A percentile compares a stretch with the other conserved stretches of the same genome.
Evolutionary conservation across 2,113 vertebrate species (phyloP).

Genomic region (Arothron firmamentum): DNA sequence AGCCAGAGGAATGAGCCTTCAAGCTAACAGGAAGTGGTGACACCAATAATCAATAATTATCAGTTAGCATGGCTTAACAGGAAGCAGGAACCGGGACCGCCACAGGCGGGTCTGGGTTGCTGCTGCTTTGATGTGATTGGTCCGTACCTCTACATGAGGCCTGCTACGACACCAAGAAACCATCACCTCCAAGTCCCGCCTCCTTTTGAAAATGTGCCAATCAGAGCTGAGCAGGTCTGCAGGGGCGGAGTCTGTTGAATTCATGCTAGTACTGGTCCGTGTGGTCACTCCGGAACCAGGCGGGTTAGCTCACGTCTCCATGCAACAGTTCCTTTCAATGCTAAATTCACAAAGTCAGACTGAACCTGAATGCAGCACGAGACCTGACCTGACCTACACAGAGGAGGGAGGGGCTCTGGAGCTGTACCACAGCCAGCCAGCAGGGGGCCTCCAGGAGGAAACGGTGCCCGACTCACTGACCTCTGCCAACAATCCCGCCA

Average conservation of each 20-base stretch:
- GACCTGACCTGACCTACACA: neutral
- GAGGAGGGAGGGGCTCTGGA: neutral
- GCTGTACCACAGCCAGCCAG: no score
- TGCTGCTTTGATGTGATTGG: constrained; percentile 5
- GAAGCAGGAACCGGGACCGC: neutral
- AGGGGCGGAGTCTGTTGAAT: no score
- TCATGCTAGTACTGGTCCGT: no score
- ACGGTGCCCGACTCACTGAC: no score
- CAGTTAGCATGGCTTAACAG: neutral
- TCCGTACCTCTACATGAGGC: no score
- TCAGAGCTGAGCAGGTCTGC: neutral
- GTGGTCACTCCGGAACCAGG: neutral
- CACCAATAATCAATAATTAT: neutral
- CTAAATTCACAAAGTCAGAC: no score
- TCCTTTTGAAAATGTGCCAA: constrained; percentile 8
- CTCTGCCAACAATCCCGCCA: no score
- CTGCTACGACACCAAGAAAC: neutral
- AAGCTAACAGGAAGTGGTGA: neutral
- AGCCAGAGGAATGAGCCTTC: neutral
- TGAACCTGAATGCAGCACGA: neutral
- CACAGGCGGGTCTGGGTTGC: neutral
- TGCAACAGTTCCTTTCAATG: neutral
- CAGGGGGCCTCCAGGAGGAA: no score
- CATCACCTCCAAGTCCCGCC: neutral
- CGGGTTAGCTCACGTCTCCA: neutral